Evolutionary conservation across 2,113 vertebrate species (phyloP).

Genomic region (Chlorodrepanis virens): DNA sequence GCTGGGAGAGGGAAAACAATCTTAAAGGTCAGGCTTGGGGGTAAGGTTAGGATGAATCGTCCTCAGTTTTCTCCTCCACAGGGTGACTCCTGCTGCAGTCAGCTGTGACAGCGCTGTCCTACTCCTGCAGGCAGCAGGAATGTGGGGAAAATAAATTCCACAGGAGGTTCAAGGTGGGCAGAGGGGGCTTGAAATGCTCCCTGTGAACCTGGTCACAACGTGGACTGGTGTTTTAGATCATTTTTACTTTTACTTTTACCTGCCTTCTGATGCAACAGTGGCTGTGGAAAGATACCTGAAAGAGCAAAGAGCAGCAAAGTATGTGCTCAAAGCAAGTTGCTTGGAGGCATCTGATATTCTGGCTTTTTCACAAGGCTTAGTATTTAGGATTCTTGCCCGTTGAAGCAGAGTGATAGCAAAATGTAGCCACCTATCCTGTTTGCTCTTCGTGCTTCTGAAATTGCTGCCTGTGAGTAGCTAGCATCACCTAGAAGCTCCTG

Average conservation of each 20-base stretch:
- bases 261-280: not conserved
- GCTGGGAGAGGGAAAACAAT: not conserved
- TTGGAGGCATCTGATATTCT: not conserved
- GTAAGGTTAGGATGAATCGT: not conserved
- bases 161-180: not conserved
- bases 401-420: not conserved
- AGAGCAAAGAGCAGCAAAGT: not conserved
- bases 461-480: not conserved
- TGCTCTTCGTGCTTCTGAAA: not conserved
- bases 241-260: not conserved
- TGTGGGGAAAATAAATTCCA: not conserved
- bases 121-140: not conserved
- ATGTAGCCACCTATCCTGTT: not conserved
- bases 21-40: not conserved
- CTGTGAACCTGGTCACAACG: fast-evolving
- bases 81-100: not conserved
- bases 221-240: not conserved
- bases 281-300: not conserved
- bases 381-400: not conserved
- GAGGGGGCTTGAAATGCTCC: not conserved
- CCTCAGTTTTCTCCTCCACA: not conserved
- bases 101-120: not conserved
- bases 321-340: fast-evolving
- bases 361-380: not conserved
- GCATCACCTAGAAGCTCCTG: not conserved